Percentiles rank a stretch among this genome's conserved stretches.
Conservation (phyloP, 2,113 vertebrate genomes). For the Pluvianellus socialis region DNA sequence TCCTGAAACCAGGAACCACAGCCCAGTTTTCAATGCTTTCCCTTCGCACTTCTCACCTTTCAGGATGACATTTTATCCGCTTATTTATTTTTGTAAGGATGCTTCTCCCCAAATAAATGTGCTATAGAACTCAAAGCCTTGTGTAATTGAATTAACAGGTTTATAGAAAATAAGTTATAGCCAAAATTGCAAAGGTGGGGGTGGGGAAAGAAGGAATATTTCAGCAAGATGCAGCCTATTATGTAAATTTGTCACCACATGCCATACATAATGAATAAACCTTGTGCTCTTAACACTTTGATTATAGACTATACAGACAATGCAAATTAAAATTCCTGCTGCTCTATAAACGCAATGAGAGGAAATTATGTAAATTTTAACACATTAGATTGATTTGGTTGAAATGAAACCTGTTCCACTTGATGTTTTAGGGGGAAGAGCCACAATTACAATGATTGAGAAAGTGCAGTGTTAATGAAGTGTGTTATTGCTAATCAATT, state of each 20-base stretch:
- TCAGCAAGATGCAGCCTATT: slow-evolving; percentile 37
- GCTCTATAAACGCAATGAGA: slow-evolving; percentile 52
- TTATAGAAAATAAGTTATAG: slow-evolving; percentile 1
- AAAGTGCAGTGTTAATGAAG: slow-evolving; percentile 74
- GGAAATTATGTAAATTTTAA: slow-evolving; percentile 64
- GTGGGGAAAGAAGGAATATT: background rate
- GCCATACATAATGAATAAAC: slow-evolving; percentile 67
- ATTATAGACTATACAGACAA: slow-evolving; percentile 74
- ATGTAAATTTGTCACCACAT: slow-evolving; percentile 59
- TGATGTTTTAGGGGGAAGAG: slow-evolving; percentile 55
- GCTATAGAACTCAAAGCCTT: background rate
- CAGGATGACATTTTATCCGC: background rate
- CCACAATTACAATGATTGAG: slow-evolving; percentile 74
- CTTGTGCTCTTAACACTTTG: slow-evolving; percentile 70
- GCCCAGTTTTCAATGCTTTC: background rate
- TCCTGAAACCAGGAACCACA: slow-evolving; percentile 2
- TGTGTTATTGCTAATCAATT: slow-evolving; percentile 71
- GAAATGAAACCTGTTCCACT: slow-evolving; percentile 59
- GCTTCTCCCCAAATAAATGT: background rate
- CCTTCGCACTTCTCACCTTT: background rate
- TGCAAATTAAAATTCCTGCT: slow-evolving; percentile 72
- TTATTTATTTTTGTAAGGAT: background rate
- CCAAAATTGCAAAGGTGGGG: background rate
- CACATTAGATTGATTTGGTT: slow-evolving; percentile 68
- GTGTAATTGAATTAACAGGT: background rate